A percentile compares a stretch with the other conserved stretches of the same genome.
Evolutionary conservation across 64 coral and sea anemone genomes (phyloP).

Genomic region (Platygyra sinensis): DNA sequence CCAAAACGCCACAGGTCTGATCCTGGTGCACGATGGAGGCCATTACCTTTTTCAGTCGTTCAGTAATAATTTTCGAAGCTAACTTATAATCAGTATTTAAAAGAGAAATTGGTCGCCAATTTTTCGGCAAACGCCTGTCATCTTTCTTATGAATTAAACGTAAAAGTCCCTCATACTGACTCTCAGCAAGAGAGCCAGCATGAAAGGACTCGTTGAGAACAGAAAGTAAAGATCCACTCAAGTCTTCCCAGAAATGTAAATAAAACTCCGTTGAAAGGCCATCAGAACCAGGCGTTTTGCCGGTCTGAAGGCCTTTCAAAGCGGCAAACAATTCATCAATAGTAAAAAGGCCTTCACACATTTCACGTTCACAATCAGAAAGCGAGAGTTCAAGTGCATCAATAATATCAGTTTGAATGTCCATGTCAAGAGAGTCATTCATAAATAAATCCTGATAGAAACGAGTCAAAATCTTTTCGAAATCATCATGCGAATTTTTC

Average conservation of each 20-base stretch:
- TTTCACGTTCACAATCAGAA: no score
- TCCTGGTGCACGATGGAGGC: neutral
- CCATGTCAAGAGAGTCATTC: neutral
- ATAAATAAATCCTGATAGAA: constrained; percentile 22
- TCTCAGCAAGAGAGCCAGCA: neutral
- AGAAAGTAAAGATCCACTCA: neutral
- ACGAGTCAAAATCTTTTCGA: neutral
- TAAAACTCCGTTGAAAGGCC: constrained; percentile 40
- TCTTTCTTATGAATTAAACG: constrained; percentile 14
- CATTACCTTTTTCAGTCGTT: neutral
- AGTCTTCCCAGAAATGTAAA: neutral
- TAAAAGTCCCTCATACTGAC: neutral
- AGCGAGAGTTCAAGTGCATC: neutral
- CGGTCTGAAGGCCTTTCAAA: neutral
- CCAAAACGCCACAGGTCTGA: constrained; percentile 8
- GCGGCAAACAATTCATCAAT: neutral
- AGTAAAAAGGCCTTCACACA: constrained; percentile 3
- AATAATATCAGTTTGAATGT: neutral
- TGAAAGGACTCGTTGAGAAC: neutral
- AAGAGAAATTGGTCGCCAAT: constrained; percentile 18
- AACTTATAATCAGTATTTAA: constrained; percentile 21
- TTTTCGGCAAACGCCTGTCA: neutral
- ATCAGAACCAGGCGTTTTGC: constrained; percentile 12
- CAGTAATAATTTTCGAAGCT: neutral
- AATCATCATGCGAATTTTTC: neutral